phyloP scores from a whole-genome alignment of 2,888 invertebrate genomes.

The Nineta flava region DNA sequence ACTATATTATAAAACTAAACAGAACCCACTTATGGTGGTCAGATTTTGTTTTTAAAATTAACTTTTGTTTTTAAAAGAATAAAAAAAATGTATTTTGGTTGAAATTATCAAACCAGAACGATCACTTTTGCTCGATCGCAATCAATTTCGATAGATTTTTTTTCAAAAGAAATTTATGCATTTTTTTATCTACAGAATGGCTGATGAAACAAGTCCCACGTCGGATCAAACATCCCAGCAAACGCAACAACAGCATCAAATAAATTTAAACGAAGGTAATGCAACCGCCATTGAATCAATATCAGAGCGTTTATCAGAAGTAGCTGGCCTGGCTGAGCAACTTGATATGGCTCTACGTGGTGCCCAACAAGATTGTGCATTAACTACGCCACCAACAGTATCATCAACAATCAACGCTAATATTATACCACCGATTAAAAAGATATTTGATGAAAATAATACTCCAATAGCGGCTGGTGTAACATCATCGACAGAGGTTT shows the following conservation, averaged over 20 bases:
- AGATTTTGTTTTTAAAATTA: too few relatives aligned
- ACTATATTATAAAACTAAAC: too few relatives aligned
- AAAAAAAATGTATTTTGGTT: too few relatives aligned
- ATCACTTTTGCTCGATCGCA: too few relatives aligned
- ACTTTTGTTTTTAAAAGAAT: too few relatives aligned
- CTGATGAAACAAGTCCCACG: neutral
- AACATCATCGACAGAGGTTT: neutral
- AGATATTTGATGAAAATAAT: constrained; percentile 17
- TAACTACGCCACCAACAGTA: constrained; percentile 16
- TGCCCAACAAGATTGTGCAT: constrained; percentile 29
- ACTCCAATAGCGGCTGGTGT: constrained; percentile 10
- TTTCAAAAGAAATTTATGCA: too few relatives aligned
- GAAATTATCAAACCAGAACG: too few relatives aligned
- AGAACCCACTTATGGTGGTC: too few relatives aligned
- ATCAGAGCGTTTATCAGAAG: constrained; percentile 44
- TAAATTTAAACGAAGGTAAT: constrained; percentile 24
- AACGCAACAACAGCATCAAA: neutral
- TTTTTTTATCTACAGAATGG: neutral
- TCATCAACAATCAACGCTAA: constrained; percentile 13
- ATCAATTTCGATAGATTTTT: too few relatives aligned
- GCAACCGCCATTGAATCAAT: constrained; percentile 48
- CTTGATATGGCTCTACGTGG: constrained; percentile 40
- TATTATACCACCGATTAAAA: constrained; percentile 18
- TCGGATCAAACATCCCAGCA: neutral
- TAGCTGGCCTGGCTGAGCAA: constrained; percentile 49